Percentiles rank a stretch among this genome's conserved stretches.
Evolutionary conservation across 2,113 vertebrate genomes (phyloP).

Genomic region (Halichoeres trimaculatus): DNA sequence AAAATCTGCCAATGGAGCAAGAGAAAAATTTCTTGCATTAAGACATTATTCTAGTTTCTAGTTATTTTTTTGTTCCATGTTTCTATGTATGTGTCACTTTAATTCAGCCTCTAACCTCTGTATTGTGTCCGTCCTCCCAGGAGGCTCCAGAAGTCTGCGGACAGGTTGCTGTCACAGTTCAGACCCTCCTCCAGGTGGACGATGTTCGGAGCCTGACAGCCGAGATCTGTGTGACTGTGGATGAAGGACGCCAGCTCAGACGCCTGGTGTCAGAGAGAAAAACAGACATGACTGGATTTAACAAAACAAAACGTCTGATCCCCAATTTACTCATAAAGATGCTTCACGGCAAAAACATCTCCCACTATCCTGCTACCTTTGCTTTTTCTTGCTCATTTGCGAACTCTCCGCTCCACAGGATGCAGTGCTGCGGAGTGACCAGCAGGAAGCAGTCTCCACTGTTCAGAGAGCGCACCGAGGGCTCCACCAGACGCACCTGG

Average conservation of each 20-base stretch:
- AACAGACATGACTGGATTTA: neutral
- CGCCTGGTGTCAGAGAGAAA: slow-evolving; percentile 64
- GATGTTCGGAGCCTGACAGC: slow-evolving; percentile 76
- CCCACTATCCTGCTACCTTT: slow-evolving; percentile 72
- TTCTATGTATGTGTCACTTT: too few relatives aligned
- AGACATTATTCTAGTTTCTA: too few relatives aligned
- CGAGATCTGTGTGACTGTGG: slow-evolving; percentile 77
- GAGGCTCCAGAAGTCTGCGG: slow-evolving; percentile 83
- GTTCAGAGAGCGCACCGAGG: slow-evolving; percentile 75
- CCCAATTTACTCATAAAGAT: too few relatives aligned
- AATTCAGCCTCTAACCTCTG: slow-evolving; percentile 67
- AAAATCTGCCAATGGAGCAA: too few relatives aligned
- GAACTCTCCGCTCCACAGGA: slow-evolving; percentile 83
- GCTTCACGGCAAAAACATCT: too few relatives aligned
- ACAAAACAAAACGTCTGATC: too few relatives aligned
- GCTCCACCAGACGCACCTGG: slow-evolving; percentile 85
- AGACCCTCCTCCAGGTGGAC: slow-evolving; percentile 82
- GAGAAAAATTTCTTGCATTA: too few relatives aligned
- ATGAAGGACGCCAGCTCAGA: slow-evolving; percentile 74
- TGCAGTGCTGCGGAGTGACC: slow-evolving; percentile 77
- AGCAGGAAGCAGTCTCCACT: slow-evolving; percentile 87
- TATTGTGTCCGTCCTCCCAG: slow-evolving; percentile 79
- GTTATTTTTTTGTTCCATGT: too few relatives aligned
- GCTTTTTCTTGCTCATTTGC: slow-evolving; percentile 80
- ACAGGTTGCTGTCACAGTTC: slow-evolving; percentile 68